A percentile compares a stretch with the other conserved stretches of the same genome.
These are phyloP conservation scores for Macrophya alboannulata DNA, from an alignment of 2,888 invertebrate species.

Conservation along the genomic window DNA sequence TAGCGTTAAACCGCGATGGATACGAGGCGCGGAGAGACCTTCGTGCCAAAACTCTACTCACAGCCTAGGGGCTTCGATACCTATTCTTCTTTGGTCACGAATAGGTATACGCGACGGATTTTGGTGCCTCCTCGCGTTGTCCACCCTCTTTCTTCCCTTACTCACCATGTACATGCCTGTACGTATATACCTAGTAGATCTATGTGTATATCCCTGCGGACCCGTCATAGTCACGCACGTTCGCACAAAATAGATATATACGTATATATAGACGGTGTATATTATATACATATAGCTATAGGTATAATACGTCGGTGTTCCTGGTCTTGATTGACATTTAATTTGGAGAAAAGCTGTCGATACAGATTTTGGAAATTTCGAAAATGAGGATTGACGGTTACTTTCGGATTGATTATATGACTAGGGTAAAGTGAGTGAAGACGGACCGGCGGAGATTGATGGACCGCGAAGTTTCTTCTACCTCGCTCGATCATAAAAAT, in stretches of 20 bases:
- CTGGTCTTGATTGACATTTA: too few relatives aligned
- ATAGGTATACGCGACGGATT: constrained; percentile 25
- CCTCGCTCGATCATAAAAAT: too few relatives aligned
- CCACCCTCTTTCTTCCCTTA: not conserved
- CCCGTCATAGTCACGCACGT: constrained; percentile 25
- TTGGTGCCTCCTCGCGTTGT: not conserved
- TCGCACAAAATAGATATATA: not conserved
- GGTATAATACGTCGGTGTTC: too few relatives aligned
- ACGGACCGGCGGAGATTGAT: too few relatives aligned
- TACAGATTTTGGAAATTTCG: too few relatives aligned
- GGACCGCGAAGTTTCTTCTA: too few relatives aligned
- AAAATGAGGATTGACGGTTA: too few relatives aligned
- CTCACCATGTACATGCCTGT: not conserved
- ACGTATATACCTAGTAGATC: too few relatives aligned
- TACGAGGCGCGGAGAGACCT: not conserved
- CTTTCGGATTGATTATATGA: too few relatives aligned
- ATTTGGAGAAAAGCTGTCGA: not conserved
- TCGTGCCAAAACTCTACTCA: constrained; percentile 15
- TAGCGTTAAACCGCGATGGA: not conserved
- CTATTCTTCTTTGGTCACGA: constrained; percentile 9
- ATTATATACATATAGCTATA: too few relatives aligned
- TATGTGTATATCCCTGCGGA: not conserved
- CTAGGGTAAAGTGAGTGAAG: too few relatives aligned
- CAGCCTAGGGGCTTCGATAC: not conserved
- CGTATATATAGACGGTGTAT: too few relatives aligned